Evolutionary conservation across 2,113 vertebrate species (phyloP), one percentile per base, ranked within the genome.

Genomic region (Piaya cayana): DNA sequence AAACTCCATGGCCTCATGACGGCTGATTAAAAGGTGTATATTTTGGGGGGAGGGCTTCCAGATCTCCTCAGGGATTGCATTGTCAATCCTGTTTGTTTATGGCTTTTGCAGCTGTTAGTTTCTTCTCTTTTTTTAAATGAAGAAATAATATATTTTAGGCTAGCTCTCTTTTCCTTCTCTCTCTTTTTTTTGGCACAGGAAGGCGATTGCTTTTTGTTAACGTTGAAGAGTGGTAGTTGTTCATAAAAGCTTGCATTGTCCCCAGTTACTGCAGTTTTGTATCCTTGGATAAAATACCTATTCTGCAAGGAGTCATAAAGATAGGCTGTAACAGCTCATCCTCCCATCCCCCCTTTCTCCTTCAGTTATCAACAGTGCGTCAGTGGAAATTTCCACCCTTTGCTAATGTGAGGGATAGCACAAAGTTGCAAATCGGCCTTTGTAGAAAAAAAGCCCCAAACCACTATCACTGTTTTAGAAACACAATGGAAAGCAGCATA

Each of bases 351-450:
- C 92, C 92, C 45, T 72, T 26, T 16, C 96, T 95, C 94, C 82
- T 90, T 83, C 86, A 39, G 91, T 84, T 97, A 97, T 97, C 97
- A 95, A 92, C 95, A 95, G 93, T 92, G 92, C 77, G 49, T 92
- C 94, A 93, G 96, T 98, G 98, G 98, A 98, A 98, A 98, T 98
- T 98, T 98, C 98, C 98, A 98, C 96, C 88, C 82, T 93, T 95
- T 81, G 95, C 96, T 76, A 71, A 86, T 94, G 95, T 92, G 88
- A 89, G 86, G 92, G 95, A 95, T 56, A 91, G 95, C 96, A 78
- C 58, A 30, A 78, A 88, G 90, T 90, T 96, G 86, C 89, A 92
- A 32, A 90, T 88, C 83, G 67, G 95, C 87, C 68, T 85, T 96
- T 45, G 84, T 80, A 86, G 47, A 9, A 3, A 23, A 37, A 83